Conservation (phyloP, 2,113 vertebrate genomes). For the Hemichromis elongatus region DNA sequence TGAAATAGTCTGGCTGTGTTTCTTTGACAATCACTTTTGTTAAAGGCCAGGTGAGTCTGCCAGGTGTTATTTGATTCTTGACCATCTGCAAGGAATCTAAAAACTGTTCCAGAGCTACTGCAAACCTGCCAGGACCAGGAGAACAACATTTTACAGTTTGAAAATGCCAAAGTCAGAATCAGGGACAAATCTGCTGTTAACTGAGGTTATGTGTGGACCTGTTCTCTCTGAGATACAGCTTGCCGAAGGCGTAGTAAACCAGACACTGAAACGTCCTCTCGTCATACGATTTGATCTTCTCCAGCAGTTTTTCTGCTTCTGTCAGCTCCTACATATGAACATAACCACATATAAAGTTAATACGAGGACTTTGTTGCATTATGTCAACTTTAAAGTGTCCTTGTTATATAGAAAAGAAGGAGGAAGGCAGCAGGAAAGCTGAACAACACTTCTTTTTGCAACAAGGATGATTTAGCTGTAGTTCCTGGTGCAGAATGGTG, state of each 20-base stretch:
- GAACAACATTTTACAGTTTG: background rate
- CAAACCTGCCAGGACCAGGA: slow-evolving; percentile 72
- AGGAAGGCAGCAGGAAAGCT: too few relatives aligned
- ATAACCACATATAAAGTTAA: background rate
- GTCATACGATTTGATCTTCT: slow-evolving; percentile 75
- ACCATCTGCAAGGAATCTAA: slow-evolving; percentile 79
- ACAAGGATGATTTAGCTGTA: background rate
- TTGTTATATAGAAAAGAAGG: too few relatives aligned
- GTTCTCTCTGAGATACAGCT: slow-evolving; percentile 85
- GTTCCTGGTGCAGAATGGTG: background rate
- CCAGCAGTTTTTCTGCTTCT: slow-evolving; percentile 79
- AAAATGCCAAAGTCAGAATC: background rate
- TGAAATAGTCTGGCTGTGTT: slow-evolving; percentile 78
- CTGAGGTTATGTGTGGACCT: slow-evolving; percentile 64
- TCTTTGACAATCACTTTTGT: slow-evolving; percentile 83
- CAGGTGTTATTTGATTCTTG: slow-evolving; percentile 78
- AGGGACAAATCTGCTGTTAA: background rate
- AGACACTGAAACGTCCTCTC: slow-evolving; percentile 81
- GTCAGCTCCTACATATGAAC: slow-evolving; percentile 75
- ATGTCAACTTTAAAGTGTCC: too few relatives aligned
- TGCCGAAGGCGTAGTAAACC: slow-evolving; percentile 84
- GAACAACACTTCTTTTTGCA: background rate
- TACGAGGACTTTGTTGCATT: too few relatives aligned
- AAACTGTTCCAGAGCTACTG: slow-evolving; percentile 80
- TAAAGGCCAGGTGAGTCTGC: slow-evolving; percentile 88